Evolutionary conservation across 2,888 invertebrate genomes (phyloP).

Genomic region (Drosophila siamana): DNA sequence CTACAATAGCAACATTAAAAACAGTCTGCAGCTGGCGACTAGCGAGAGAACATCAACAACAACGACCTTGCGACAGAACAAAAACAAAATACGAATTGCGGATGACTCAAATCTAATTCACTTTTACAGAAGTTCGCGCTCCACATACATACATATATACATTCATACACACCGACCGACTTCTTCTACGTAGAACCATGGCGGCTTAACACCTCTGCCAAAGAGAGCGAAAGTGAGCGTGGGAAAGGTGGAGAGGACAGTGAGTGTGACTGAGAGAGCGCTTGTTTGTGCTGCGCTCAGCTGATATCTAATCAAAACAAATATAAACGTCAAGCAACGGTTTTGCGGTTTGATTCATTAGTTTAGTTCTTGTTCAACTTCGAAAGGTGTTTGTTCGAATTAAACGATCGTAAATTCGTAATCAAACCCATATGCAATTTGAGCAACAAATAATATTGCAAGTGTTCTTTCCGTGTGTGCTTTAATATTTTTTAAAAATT

Average conservation of each 20-base stretch:
- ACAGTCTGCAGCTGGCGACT: constrained; percentile 29
- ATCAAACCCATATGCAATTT: constrained; percentile 14
- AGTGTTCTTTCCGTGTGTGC: constrained; percentile 30
- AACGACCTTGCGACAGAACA: constrained; percentile 55
- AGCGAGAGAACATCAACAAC: constrained; percentile 20
- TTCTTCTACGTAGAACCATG: not conserved
- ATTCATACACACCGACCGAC: not conserved
- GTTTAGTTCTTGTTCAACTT: constrained; percentile 50
- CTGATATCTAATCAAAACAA: constrained; percentile 79
- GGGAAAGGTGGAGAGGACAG: not conserved
- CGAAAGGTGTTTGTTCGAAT: constrained; percentile 35
- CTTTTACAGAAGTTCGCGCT: constrained; percentile 49
- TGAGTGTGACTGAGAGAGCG: constrained; percentile 6
- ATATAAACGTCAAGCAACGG: constrained; percentile 53
- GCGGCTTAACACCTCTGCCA: constrained; percentile 13
- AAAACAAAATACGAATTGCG: constrained; percentile 22
- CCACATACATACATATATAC: no score
- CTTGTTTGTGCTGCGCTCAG: constrained; percentile 28
- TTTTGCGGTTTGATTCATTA: constrained; percentile 66
- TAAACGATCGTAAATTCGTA: constrained; percentile 7
- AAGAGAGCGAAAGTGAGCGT: constrained; percentile 50
- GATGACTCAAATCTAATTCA: constrained; percentile 63
- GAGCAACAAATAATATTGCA: constrained; percentile 23
- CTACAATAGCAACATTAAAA: not conserved
- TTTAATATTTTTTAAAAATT: constrained; percentile 10